A percentile compares a stretch with the other conserved stretches of the same genome.
Evolutionary conservation across 1,140 invertebrate genomes (phyloP).

Genomic region (Cepaea nemoralis): DNA sequence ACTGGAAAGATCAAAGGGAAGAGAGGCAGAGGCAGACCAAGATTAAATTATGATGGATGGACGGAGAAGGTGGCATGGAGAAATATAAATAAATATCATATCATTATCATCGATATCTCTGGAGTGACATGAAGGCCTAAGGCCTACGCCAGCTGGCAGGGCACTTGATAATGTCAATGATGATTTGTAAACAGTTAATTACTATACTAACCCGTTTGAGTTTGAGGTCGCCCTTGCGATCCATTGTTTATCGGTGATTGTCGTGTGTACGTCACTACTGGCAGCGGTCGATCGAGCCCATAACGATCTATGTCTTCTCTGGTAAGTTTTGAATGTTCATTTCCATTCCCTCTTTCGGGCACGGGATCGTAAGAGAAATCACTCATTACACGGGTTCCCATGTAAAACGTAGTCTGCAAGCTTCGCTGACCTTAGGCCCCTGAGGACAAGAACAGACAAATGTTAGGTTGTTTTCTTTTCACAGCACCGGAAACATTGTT

Average conservation of each 20-base stretch:
- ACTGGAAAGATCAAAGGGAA: too few species aligned
- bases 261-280: too few species aligned
- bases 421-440: background rate
- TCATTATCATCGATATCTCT: too few species aligned
- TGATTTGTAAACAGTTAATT: too few species aligned
- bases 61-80: too few species aligned
- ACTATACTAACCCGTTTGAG: background rate
- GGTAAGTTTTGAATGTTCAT: background rate
- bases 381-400: slow-evolving; percentile 47
- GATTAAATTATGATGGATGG: too few species aligned
- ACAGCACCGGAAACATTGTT: too few species aligned
- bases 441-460: background rate
- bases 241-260: background rate
- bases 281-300: background rate
- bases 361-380: slow-evolving; percentile 39
- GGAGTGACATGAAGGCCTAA: too few species aligned
- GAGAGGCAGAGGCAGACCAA: too few species aligned
- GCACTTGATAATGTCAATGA: too few species aligned
- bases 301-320: slow-evolving; percentile 20
- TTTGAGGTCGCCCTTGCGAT: background rate
- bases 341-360: slow-evolving; percentile 1
- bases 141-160: too few species aligned
- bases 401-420: background rate
- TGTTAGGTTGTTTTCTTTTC: background rate
- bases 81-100: too few species aligned